These are phyloP conservation scores for Drosophila testacea DNA, from an alignment of 2,888 invertebrate species.

Conservation along the genomic window DNA sequence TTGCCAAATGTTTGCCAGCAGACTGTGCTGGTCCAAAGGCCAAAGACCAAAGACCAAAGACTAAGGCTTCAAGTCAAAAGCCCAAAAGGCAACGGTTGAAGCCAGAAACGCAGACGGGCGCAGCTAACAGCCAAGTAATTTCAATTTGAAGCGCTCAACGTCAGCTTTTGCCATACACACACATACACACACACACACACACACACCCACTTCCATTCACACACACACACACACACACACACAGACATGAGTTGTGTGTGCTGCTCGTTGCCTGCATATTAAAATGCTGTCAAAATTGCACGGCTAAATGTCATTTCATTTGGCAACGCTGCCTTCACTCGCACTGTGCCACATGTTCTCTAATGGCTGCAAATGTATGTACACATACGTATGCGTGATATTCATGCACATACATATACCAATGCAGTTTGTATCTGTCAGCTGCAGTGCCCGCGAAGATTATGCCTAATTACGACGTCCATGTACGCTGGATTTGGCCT, in stretches of 20 bases:
- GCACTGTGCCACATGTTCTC: constrained; percentile 23
- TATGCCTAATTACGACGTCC: constrained; percentile 55
- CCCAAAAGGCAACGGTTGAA: constrained; percentile 24
- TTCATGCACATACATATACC: background rate
- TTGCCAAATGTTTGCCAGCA: constrained; percentile 33
- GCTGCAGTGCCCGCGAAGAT: constrained; percentile 51
- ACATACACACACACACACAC: constrained; percentile 12
- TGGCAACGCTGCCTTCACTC: constrained; percentile 41
- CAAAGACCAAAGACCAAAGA: constrained; percentile 7
- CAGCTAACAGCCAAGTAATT: constrained; percentile 59
- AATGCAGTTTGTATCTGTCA: constrained; percentile 40
- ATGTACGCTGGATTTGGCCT: constrained; percentile 19
- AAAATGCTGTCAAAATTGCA: constrained; percentile 74
- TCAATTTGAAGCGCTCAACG: constrained; percentile 60
- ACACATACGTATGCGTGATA: constrained; percentile 15
- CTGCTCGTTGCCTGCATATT: constrained; percentile 63
- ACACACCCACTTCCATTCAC: constrained; percentile 1
- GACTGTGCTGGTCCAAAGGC: constrained; percentile 6
- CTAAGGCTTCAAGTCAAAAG: background rate
- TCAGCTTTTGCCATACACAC: constrained; percentile 34
- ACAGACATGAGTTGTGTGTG: constrained; percentile 19
- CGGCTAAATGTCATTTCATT: constrained; percentile 76
- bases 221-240: constrained; percentile 15
- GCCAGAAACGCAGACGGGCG: constrained; percentile 41
- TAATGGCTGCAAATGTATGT: constrained; percentile 15